Evolutionary conservation across 2,797 vertebrate genomes (phyloP).

Genomic region (Sebastolobus alascanus): DNA sequence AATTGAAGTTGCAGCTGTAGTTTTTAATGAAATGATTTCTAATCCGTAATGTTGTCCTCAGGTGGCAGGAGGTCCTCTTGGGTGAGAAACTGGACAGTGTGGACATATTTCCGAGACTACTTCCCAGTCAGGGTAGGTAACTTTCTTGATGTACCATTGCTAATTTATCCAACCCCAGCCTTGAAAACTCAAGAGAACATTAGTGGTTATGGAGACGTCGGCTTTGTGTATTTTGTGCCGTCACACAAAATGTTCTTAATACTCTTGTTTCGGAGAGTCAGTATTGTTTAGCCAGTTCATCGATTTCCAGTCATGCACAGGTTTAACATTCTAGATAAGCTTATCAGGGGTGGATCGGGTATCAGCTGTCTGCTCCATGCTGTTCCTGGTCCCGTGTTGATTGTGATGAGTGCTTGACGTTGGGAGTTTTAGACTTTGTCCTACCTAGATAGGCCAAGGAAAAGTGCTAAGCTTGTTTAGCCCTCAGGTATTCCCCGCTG

Average conservation of each 20-base stretch:
- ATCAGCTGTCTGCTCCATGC: slow-evolving; percentile 49
- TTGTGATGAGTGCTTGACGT: slow-evolving; percentile 46
- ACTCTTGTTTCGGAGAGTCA: background rate
- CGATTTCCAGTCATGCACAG: slow-evolving; percentile 17
- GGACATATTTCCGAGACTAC: slow-evolving; percentile 97
- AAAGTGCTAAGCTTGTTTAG: slow-evolving; percentile 41
- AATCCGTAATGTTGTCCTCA: slow-evolving; percentile 56
- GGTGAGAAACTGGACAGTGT: slow-evolving; percentile 96
- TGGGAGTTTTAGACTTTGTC: slow-evolving; percentile 78
- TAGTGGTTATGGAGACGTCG: rapidly evolving
- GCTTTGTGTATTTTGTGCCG: background rate
- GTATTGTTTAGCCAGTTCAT: slow-evolving; percentile 16
- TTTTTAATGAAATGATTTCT: background rate
- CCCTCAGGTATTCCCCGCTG: slow-evolving; percentile 4
- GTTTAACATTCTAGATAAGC: slow-evolving; percentile 40
- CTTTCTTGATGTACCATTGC: background rate
- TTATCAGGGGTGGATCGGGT: slow-evolving; percentile 61
- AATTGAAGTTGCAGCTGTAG: background rate
- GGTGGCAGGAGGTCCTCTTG: slow-evolving; percentile 95
- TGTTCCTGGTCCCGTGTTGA: slow-evolving; percentile 57
- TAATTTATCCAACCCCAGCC: background rate
- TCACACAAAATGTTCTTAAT: background rate
- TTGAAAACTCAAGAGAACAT: background rate
- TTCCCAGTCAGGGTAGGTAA: slow-evolving; percentile 93
- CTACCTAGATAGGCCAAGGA: slow-evolving; percentile 63